Conservation (phyloP, 1,140 invertebrate genomes). For the Drosophila hydei region DNA sequence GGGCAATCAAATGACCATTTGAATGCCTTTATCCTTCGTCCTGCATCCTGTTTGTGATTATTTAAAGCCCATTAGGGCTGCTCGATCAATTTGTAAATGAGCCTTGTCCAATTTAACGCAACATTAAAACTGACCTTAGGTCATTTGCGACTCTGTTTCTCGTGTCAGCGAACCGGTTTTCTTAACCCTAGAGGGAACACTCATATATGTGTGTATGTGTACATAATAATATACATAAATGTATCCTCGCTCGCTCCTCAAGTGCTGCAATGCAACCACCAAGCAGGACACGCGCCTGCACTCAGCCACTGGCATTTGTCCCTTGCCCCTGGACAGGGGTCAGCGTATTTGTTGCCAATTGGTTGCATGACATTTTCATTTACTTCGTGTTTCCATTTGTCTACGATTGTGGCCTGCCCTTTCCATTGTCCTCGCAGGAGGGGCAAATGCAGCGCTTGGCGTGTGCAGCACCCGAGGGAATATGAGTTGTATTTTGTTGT, state of each 20-base stretch:
- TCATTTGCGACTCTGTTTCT: slow-evolving; percentile 37
- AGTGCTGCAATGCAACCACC: slow-evolving; percentile 50
- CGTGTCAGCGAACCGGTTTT: slow-evolving; percentile 50
- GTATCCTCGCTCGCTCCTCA: neutral
- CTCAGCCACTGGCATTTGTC: slow-evolving; percentile 37
- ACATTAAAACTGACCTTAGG: slow-evolving; percentile 71
- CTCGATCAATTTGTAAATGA: slow-evolving; percentile 52
- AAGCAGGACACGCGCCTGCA: slow-evolving; percentile 27
- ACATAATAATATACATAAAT: no score
- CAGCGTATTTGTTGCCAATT: slow-evolving; percentile 57
- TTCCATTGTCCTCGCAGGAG: slow-evolving; percentile 17
- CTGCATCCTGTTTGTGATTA: slow-evolving; percentile 17
- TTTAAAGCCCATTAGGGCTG: slow-evolving; percentile 15
- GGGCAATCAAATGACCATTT: slow-evolving; percentile 41
- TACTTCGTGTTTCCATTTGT: slow-evolving; percentile 10
- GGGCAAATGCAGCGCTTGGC: slow-evolving; percentile 65
- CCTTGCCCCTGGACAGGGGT: slow-evolving; percentile 49
- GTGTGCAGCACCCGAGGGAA: slow-evolving; percentile 41
- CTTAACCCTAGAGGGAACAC: slow-evolving; percentile 11
- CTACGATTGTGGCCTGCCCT: slow-evolving; percentile 19
- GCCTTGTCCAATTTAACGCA: slow-evolving; percentile 58
- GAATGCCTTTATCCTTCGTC: slow-evolving; percentile 10
- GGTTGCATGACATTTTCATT: slow-evolving; percentile 61
- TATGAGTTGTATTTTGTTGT: slow-evolving; percentile 2
- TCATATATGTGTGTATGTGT: no score